phyloP scores from a whole-genome alignment of 2,888 invertebrate species.

The Bombylius major region DNA sequence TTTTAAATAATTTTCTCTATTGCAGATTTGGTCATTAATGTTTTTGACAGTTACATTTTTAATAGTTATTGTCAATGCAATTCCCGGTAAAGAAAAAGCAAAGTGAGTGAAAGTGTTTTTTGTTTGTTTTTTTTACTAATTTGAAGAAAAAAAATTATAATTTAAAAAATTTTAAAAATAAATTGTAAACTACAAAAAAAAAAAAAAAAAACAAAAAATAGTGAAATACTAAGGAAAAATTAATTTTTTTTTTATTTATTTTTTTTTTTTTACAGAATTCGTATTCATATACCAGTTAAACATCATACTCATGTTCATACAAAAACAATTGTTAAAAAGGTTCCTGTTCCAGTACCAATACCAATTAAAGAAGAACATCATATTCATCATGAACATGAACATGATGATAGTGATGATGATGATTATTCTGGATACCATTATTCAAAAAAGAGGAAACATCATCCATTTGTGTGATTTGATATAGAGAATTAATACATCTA shows the following conservation, averaged over 20 bases:
- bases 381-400: slow-evolving; percentile 22
- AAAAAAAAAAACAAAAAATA: too few species aligned
- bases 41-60: slow-evolving; percentile 4
- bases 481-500: too few species aligned
- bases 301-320: slow-evolving; percentile 37
- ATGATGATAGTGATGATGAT: slow-evolving; percentile 26
- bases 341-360: slow-evolving; percentile 33
- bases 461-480: slow-evolving; percentile 13
- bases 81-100: slow-evolving; percentile 30
- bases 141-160: not conserved
- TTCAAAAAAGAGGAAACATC: slow-evolving; percentile 27
- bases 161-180: not conserved
- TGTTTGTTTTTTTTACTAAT: too few species aligned
- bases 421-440: slow-evolving; percentile 33
- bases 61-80: slow-evolving; percentile 24
- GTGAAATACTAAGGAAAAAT: too few species aligned
- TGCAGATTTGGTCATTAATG: not conserved
- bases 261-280: slow-evolving; percentile 22
- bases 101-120: slow-evolving; percentile 24
- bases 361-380: slow-evolving; percentile 32
- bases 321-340: slow-evolving; percentile 35
- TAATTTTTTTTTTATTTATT: too few species aligned
- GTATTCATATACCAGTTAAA: slow-evolving; percentile 36
- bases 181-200: too few species aligned
- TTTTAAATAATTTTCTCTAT: too few species aligned